Evolutionary conservation across 1,140 invertebrate genomes (phyloP).

Genomic region (Brachionus asplanchnoidis): DNA sequence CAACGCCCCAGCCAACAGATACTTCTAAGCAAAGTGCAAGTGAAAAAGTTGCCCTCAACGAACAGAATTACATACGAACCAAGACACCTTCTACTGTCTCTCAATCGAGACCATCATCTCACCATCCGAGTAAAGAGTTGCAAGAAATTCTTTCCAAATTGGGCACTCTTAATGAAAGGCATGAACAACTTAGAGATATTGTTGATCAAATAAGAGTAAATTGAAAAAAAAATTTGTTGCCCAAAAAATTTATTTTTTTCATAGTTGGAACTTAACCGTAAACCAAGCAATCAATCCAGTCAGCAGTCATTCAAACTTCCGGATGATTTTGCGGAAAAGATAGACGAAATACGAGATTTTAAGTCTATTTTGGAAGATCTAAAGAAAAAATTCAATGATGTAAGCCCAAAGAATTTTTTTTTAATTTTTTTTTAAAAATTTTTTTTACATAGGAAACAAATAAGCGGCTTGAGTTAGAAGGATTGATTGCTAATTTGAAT

Average conservation of each 20-base stretch:
- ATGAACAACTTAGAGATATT: conserved; percentile 45
- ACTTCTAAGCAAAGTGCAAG: neutral
- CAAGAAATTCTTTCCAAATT: conserved; percentile 48
- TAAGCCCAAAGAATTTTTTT: conserved; percentile 40
- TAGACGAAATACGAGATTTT: conserved; percentile 47
- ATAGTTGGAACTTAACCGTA: neutral
- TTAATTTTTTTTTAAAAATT: neutral
- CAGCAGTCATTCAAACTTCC: conserved; percentile 12
- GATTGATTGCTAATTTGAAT: neutral
- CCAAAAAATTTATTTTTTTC: neutral
- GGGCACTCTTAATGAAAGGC: conserved; percentile 46
- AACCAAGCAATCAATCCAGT: neutral
- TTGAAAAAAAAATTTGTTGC: neutral
- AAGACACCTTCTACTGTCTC: conserved; percentile 43
- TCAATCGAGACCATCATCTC: conserved; percentile 41
- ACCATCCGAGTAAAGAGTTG: conserved; percentile 46
- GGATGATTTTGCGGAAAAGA: conserved; percentile 48
- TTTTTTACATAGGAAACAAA: neutral
- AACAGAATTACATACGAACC: neutral
- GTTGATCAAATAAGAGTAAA: conserved; percentile 45
- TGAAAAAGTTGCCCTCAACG: neutral
- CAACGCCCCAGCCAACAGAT: neutral
- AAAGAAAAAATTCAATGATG: conserved; percentile 41
- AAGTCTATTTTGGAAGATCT: conserved; percentile 23
- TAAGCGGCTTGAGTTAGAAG: neutral